These are phyloP conservation scores for Bactericera cockerelli DNA, from an alignment of 1,140 invertebrate species.

Conservation along the genomic window DNA sequence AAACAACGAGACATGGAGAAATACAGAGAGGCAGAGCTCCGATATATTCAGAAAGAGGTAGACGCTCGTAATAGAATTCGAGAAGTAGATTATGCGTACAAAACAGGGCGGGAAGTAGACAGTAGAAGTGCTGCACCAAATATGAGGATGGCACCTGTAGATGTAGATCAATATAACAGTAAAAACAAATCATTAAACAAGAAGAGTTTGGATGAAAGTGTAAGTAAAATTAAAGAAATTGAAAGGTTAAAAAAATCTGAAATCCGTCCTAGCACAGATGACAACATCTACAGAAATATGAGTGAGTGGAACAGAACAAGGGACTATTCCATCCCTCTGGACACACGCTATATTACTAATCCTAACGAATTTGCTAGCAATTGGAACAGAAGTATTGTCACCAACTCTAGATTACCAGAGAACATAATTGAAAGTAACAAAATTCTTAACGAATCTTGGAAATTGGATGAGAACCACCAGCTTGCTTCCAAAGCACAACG, in stretches of 20 bases:
- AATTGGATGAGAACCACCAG: slow-evolving; percentile 5
- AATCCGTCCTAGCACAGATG: neutral
- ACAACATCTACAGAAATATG: slow-evolving; percentile 4
- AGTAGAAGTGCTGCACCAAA: neutral
- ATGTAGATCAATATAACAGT: neutral
- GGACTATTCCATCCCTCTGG: neutral
- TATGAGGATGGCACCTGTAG: neutral
- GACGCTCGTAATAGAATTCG: neutral
- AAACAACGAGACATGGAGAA: too few species aligned
- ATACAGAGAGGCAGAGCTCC: too few species aligned
- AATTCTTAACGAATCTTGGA: slow-evolving; percentile 1
- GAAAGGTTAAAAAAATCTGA: neutral
- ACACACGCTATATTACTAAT: neutral
- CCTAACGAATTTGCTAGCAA: neutral
- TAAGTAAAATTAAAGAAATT: slow-evolving; percentile 4
- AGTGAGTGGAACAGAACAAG: neutral
- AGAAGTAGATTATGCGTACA: slow-evolving; percentile 1
- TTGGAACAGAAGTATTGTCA: neutral
- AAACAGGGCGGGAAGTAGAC: neutral
- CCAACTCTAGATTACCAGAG: neutral
- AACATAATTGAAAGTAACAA: slow-evolving; percentile 7
- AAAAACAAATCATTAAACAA: neutral
- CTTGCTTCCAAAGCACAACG: neutral
- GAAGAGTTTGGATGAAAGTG: slow-evolving; percentile 3
- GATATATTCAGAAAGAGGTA: neutral